Evolutionary conservation across 2,113 vertebrate species (phyloP), one percentile per base, ranked within the genome.

Genomic region (Apus apus): DNA sequence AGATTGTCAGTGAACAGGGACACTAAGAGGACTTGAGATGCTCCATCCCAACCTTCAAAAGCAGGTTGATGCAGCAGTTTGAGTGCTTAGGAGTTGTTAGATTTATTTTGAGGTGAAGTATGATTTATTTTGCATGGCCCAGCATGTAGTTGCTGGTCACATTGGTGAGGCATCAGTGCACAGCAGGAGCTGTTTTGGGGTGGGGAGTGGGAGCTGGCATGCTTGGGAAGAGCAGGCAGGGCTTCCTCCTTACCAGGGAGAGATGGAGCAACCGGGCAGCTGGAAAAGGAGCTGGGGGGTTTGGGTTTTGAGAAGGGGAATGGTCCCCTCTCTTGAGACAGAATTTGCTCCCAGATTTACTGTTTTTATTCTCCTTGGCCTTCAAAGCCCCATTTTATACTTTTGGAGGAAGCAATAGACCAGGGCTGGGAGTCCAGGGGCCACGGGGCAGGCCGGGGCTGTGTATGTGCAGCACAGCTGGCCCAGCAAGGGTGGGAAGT

Each of bases 381-480:
- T 75, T 82, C 74, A 60, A 56, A 94, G 85, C 43, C 53, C 23
- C 23, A 23, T 75, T 34, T 51, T 72, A 3, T 40, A 13, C 38
- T 64, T 94, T 22, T 13, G 43, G 61, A 60, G 12, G 50, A 61
- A 85, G 27, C 2, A 2, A 22, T 5, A 51, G 64, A 40, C 11
- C 46, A 10, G 43, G 57, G 29, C 75, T 15, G 22, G 73, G 65
- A 15, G 13, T 18, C 27, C 2, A 5, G 38, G 57, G 66, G n/a
- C 34, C 30, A 13, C 6, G 2, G 46, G 51, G 30, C 34, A 20
- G 57, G 26, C 38, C 16, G 66, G 29, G 70, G 23, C 67, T 25
- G n/a, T n/a, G 27, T 34, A 51, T 21, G 46, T 62, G 53, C 54
- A 25, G 46, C 3, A 1, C 0, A 2, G 18, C 1, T 5, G 3